Evolutionary conservation across 2,888 invertebrate genomes (phyloP).

Genomic region (Seira musarum): DNA sequence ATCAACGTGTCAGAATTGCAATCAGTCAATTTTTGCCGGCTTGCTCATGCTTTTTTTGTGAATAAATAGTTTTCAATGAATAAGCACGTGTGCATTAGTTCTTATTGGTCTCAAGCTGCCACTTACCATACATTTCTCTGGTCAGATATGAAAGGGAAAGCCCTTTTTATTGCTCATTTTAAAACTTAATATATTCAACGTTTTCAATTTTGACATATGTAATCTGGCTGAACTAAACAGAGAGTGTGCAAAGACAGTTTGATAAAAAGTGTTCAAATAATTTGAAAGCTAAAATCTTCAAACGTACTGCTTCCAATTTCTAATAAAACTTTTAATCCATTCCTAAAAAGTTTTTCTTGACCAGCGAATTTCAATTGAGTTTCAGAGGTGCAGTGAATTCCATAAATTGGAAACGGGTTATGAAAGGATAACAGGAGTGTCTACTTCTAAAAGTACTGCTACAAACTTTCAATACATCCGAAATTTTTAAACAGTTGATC

Average conservation of each 20-base stretch:
- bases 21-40: background rate
- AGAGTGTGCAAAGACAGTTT: background rate
- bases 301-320: background rate
- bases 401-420: constrained; percentile 19
- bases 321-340: background rate
- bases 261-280: constrained; percentile 1
- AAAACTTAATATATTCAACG: background rate
- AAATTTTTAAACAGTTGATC: constrained; percentile 2
- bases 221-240: background rate
- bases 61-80: background rate
- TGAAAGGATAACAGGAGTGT: background rate
- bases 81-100: background rate
- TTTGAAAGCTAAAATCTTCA: background rate
- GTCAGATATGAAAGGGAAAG: constrained; percentile 9
- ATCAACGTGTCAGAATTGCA: background rate
- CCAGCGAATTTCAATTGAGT: background rate
- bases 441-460: background rate
- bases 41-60: background rate
- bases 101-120: background rate
- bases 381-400: too few relatives aligned
- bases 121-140: background rate
- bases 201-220: background rate
- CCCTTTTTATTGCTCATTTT: background rate
- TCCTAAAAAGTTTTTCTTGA: background rate
- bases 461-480: background rate